Evolutionary conservation across 2,888 invertebrate species (phyloP).

Genomic region (Pseudococcus longispinus): DNA sequence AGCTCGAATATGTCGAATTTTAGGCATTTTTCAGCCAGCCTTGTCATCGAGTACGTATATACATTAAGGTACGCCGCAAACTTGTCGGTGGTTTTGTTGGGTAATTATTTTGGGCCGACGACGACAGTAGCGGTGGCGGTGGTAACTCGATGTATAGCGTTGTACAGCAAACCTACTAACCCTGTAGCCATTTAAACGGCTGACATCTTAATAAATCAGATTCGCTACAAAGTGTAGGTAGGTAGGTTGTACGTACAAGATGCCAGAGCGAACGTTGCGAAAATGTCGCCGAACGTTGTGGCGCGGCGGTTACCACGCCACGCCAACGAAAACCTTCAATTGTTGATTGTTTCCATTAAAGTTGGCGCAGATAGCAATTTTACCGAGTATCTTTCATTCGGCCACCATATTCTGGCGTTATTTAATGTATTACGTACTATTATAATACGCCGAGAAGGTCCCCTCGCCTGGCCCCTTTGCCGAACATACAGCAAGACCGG

Average conservation of each 20-base stretch:
- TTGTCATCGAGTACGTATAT: background rate
- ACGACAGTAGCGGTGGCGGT: background rate
- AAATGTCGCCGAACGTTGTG: background rate
- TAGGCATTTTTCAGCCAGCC: background rate
- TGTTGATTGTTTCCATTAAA: constrained; percentile 49
- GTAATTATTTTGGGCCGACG: background rate
- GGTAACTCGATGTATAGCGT: background rate
- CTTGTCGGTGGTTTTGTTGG: background rate
- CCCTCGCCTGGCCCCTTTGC: background rate
- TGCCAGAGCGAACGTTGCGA: background rate
- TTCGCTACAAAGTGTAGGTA: background rate
- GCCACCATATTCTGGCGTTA: constrained; percentile 34
- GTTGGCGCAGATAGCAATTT: constrained; percentile 57
- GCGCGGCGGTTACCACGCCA: constrained; percentile 42
- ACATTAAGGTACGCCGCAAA: background rate
- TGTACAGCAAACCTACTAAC: background rate
- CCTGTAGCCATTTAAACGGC: background rate
- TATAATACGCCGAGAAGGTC: background rate
- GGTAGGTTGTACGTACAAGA: background rate
- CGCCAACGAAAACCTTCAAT: background rate
- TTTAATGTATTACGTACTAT: background rate
- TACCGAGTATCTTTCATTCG: constrained; percentile 55
- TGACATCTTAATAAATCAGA: constrained; percentile 18
- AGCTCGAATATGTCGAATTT: background rate
- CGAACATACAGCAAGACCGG: background rate